phyloP scores from a whole-genome alignment of 2,113 vertebrate genomes.

The Pachycephala philippinensis region DNA sequence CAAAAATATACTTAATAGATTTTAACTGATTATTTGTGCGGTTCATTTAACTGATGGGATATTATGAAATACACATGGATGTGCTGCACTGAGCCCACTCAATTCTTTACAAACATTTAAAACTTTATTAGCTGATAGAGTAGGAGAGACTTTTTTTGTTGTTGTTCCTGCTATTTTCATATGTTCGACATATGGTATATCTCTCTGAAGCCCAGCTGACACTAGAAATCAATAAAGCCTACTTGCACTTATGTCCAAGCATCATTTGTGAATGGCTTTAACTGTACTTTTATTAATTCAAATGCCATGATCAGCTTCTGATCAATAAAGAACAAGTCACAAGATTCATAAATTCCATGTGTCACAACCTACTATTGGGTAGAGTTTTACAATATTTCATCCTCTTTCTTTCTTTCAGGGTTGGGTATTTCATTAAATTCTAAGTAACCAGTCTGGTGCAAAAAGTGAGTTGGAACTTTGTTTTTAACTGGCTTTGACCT shows the following conservation, averaged over 20 bases:
- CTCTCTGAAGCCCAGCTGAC: conserved; percentile 51
- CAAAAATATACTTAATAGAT: not conserved
- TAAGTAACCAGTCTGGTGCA: not conserved
- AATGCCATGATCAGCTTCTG: conserved; percentile 49
- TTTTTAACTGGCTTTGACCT: conserved; percentile 6
- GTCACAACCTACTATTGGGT: conserved; percentile 21
- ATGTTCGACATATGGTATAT: conserved; percentile 67
- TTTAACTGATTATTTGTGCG: conserved; percentile 2
- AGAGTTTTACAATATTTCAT: not conserved
- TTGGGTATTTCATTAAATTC: conserved; percentile 18
- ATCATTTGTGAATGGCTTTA: conserved; percentile 52
- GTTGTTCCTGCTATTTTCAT: conserved; percentile 62
- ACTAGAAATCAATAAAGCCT: conserved; percentile 51
- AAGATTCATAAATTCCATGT: conserved; percentile 57
- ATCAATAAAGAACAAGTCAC: conserved; percentile 66
- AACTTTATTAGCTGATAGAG: conserved; percentile 57
- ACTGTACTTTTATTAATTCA: conserved; percentile 45
- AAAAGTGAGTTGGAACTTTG: conserved; percentile 4
- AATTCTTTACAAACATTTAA: conserved; percentile 41
- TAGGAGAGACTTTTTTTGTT: conserved; percentile 33
- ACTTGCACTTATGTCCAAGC: conserved; percentile 40
- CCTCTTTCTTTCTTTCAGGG: not conserved
- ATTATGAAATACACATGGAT: conserved; percentile 9
- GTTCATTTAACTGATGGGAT: not conserved
- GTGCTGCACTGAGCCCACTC: not conserved